A percentile compares a stretch with the other conserved stretches of the same genome.
phyloP scores from a whole-genome alignment of 2,797 vertebrate genomes.

The Echiichthys vipera region DNA sequence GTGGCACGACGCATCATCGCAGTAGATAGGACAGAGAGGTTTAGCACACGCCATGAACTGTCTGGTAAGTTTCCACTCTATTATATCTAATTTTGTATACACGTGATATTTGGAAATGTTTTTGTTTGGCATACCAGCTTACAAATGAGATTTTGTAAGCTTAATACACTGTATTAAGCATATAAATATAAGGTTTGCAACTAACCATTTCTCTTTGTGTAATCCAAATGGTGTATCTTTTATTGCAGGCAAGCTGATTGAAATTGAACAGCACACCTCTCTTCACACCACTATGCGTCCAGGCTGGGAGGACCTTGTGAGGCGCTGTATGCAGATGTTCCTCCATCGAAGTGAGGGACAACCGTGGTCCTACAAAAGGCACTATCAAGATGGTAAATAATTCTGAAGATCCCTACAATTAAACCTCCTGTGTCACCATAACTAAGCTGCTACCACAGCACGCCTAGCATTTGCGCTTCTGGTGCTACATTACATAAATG shows the following conservation, averaged over 20 bases:
- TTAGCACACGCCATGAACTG: slow-evolving; percentile 95
- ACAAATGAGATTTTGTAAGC: neutral
- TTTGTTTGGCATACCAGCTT: neutral
- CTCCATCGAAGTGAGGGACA: slow-evolving; percentile 94
- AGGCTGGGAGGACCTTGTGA: slow-evolving; percentile 95
- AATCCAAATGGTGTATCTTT: neutral
- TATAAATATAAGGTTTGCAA: neutral
- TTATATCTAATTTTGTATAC: neutral
- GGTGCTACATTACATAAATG: neutral
- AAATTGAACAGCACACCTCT: slow-evolving; percentile 93
- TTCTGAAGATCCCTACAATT: neutral
- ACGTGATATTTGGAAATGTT: neutral
- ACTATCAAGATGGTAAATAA: slow-evolving; percentile 94
- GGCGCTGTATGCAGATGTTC: slow-evolving; percentile 97
- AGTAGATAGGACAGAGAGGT: slow-evolving; percentile 93
- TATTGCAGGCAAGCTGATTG: slow-evolving; percentile 93
- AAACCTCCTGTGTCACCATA: neutral
- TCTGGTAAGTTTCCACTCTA: slow-evolving; percentile 86
- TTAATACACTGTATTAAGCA: neutral
- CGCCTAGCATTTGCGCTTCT: neutral
- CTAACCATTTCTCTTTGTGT: neutral
- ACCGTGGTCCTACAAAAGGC: slow-evolving; percentile 94
- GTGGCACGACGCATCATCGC: slow-evolving; percentile 94
- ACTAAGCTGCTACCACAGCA: neutral
- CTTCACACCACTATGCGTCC: slow-evolving; percentile 96